These are phyloP conservation scores for Phocides pigmalion DNA, from an alignment of 1,140 invertebrate genomes.

Conservation along the genomic window DNA sequence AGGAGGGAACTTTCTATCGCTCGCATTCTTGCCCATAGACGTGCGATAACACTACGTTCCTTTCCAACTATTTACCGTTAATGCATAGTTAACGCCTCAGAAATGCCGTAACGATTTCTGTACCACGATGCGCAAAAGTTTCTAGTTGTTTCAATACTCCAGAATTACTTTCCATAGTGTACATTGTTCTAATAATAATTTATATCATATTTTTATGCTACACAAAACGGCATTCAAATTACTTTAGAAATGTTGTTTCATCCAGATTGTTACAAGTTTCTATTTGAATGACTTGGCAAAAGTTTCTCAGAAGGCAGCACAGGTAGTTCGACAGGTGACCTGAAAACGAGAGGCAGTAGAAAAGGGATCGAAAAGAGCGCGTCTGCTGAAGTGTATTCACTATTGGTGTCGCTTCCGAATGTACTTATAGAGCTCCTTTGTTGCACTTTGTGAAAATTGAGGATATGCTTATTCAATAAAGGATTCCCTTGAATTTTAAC, in stretches of 20 bases:
- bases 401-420: slow-evolving; percentile 64
- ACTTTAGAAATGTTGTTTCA: slow-evolving; percentile 41
- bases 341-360: slow-evolving; percentile 48
- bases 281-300: slow-evolving; percentile 65
- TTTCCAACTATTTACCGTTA: slow-evolving; percentile 63
- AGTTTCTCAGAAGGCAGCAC: slow-evolving; percentile 52
- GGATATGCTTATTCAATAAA: slow-evolving; percentile 16
- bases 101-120: slow-evolving; percentile 18
- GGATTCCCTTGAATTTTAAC: not conserved
- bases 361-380: slow-evolving; percentile 61
- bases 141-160: not conserved
- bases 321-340: slow-evolving; percentile 55
- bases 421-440: slow-evolving; percentile 39
- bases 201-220: not conserved
- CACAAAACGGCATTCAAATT: slow-evolving; percentile 20
- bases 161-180: not conserved
- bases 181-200: too few species aligned
- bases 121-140: not conserved
- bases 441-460: slow-evolving; percentile 40
- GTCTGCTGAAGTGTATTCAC: slow-evolving; percentile 58
- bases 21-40: slow-evolving; percentile 65
- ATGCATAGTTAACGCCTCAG: slow-evolving; percentile 53
- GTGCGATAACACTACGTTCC: slow-evolving; percentile 70
- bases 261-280: slow-evolving; percentile 47
- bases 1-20: slow-evolving; percentile 66